Percentiles rank a stretch among this genome's conserved stretches.
These are phyloP conservation scores for Cosmia pyralina DNA, from an alignment of 2,888 invertebrate species.

Conservation along the genomic window DNA sequence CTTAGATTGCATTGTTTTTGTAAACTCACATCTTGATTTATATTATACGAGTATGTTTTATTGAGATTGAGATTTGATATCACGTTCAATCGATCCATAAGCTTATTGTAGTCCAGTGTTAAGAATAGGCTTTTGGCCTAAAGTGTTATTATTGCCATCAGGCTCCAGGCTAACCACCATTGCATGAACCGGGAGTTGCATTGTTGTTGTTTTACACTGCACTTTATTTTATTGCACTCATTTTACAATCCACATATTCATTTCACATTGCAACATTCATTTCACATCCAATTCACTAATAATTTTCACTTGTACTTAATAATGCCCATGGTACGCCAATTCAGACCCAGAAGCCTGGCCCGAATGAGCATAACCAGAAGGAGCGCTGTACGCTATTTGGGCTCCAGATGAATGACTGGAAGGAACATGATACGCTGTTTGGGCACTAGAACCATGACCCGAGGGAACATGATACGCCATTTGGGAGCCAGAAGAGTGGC, in stretches of 20 bases:
- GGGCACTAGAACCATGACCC: background rate
- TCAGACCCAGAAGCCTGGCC: constrained; percentile 18
- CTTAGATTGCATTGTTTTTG: background rate
- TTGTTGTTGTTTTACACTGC: background rate
- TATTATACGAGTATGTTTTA: background rate
- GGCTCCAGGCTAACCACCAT: background rate
- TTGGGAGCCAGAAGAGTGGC: background rate
- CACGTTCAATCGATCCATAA: background rate
- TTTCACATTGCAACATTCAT: constrained; percentile 12
- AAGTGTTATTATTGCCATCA: background rate
- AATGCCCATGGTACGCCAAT: constrained; percentile 15
- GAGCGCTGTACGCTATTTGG: constrained; percentile 7
- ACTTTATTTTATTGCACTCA: constrained; percentile 24
- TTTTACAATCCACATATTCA: constrained; percentile 1
- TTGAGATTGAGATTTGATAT: background rate
- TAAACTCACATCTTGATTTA: background rate
- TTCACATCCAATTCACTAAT: background rate
- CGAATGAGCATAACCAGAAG: constrained; percentile 25
- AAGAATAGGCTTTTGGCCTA: background rate
- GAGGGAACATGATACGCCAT: constrained; percentile 14
- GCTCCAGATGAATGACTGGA: constrained; percentile 15
- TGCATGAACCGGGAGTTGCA: background rate
- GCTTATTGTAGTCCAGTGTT: background rate
- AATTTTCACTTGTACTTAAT: constrained; percentile 4
- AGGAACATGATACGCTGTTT: constrained; percentile 3